phyloP scores from a whole-genome alignment of 2,888 invertebrate genomes.

The Sepioteuthis lessoniana region DNA sequence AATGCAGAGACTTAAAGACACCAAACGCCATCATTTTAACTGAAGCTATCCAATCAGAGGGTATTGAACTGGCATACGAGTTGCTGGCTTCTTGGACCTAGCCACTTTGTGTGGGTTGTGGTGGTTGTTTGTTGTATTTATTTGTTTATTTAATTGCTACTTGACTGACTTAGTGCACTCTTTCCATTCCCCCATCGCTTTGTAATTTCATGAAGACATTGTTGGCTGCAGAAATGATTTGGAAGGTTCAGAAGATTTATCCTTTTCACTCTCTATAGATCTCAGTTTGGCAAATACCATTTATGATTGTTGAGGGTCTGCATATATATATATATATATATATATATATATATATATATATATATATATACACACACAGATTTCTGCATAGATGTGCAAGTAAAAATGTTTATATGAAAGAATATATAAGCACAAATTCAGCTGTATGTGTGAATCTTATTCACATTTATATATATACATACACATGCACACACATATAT shows the following conservation, averaged over 20 bases:
- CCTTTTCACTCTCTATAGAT: not conserved
- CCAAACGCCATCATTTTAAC: not conserved
- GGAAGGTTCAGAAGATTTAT: not conserved
- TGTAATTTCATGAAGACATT: not conserved
- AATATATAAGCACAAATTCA: too few relatives aligned
- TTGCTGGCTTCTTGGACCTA: not conserved
- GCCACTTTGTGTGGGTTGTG: not conserved
- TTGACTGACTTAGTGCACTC: not conserved
- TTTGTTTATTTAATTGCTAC: not conserved
- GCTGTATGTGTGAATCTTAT: too few relatives aligned
- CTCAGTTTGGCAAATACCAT: not conserved
- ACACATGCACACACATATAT: too few relatives aligned
- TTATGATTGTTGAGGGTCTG: not conserved
- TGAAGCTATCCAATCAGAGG: not conserved
- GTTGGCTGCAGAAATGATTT: not conserved
- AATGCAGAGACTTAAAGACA: not conserved
- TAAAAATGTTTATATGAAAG: too few relatives aligned
- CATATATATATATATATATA: not conserved
- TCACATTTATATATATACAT: too few relatives aligned
- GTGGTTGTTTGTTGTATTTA: not conserved
- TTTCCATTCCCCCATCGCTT: not conserved
- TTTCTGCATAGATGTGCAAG: too few relatives aligned
- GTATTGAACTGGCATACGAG: not conserved
- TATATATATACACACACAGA: not conserved
- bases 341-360: not conserved